phyloP scores from a whole-genome alignment of 2,888 invertebrate genomes.

The Agonopterix arenella region DNA sequence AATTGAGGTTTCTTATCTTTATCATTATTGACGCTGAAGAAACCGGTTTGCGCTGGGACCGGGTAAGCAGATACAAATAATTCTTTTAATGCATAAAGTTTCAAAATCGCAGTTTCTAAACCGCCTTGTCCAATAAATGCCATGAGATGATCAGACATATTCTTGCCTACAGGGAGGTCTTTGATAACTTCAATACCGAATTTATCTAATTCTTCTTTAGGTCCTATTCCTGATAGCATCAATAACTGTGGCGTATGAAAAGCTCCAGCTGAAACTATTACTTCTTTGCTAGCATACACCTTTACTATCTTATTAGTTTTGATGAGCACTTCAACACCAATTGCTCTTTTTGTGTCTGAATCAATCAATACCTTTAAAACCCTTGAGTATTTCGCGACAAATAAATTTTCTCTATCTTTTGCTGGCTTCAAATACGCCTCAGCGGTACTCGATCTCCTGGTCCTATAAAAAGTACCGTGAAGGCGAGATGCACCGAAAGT shows the following conservation, averaged over 20 bases:
- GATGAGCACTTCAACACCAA: constrained; percentile 41
- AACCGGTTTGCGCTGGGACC: constrained; percentile 41
- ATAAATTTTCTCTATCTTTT: constrained; percentile 41
- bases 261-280: constrained; percentile 52
- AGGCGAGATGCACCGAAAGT: constrained; percentile 29
- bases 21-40: constrained; percentile 23
- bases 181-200: constrained; percentile 33
- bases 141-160: constrained; percentile 54
- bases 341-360: constrained; percentile 26
- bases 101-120: constrained; percentile 40
- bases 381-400: constrained; percentile 41
- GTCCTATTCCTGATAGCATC: constrained; percentile 59
- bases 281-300: constrained; percentile 40
- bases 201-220: constrained; percentile 32
- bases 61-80: constrained; percentile 28
- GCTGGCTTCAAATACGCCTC: constrained; percentile 43
- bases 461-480: constrained; percentile 38
- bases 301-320: constrained; percentile 28
- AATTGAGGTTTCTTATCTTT: constrained; percentile 36
- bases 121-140: constrained; percentile 41
- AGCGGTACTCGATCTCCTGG: constrained; percentile 54
- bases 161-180: constrained; percentile 55
- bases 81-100: constrained; percentile 25
- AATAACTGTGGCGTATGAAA: constrained; percentile 55
- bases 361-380: constrained; percentile 49